These are phyloP conservation scores for Drosophila hamatofila DNA, from an alignment of 2,888 invertebrate species.

Conservation along the genomic window DNA sequence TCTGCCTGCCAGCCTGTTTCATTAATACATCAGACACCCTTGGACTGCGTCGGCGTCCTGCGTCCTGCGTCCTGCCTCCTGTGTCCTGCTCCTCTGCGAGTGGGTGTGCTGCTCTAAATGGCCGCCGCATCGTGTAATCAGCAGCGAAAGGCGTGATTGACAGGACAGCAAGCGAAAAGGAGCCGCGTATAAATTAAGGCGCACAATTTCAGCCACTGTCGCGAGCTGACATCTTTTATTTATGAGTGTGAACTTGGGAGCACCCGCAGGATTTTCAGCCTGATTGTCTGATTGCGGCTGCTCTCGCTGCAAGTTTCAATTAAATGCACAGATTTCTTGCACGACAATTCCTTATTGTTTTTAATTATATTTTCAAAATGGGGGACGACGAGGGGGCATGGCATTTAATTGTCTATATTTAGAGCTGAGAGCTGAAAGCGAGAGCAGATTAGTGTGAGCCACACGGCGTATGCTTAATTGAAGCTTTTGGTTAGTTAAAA, in stretches of 20 bases:
- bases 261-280: slow-evolving; percentile 8
- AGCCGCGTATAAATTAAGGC: slow-evolving; percentile 39
- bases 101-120: slow-evolving; percentile 52
- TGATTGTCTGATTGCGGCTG: slow-evolving; percentile 52
- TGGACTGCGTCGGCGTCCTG: background rate
- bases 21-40: slow-evolving; percentile 66
- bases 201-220: slow-evolving; percentile 48
- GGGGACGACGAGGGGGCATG: slow-evolving; percentile 41
- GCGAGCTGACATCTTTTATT: slow-evolving; percentile 67
- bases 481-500: slow-evolving; percentile 36
- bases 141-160: slow-evolving; percentile 69
- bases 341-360: slow-evolving; percentile 51
- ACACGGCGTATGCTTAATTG: slow-evolving; percentile 61
- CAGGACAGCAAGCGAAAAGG: slow-evolving; percentile 26
- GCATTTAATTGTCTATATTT: slow-evolving; percentile 20
- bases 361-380: slow-evolving; percentile 58
- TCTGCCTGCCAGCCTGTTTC: slow-evolving; percentile 38
- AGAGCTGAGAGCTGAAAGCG: background rate
- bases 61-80: too few relatives aligned
- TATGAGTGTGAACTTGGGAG: slow-evolving; percentile 47
- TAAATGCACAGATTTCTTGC: slow-evolving; percentile 69
- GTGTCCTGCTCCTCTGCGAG: background rate
- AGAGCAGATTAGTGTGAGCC: slow-evolving; percentile 19
- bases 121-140: slow-evolving; percentile 66
- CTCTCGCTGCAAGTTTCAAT: slow-evolving; percentile 62